Evolutionary conservation across 1,140 invertebrate species (phyloP).

Genomic region (Dreissena rostriformis): DNA sequence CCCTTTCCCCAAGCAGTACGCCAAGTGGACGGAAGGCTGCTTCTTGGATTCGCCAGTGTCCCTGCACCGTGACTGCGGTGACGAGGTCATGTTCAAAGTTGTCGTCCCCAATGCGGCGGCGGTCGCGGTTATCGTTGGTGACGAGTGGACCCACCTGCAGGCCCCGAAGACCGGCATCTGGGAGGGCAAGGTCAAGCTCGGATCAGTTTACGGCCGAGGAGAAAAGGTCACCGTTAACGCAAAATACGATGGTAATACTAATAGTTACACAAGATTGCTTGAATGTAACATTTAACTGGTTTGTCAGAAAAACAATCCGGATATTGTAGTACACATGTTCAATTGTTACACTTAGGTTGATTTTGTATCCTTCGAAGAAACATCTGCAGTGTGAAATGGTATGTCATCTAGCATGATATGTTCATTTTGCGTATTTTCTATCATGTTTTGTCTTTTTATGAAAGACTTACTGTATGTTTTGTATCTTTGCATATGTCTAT

Average conservation of each 20-base stretch:
- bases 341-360: no score
- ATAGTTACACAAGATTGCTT: slow-evolving; percentile 78
- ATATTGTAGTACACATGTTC: not conserved
- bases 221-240: slow-evolving; percentile 78
- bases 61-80: slow-evolving; percentile 59
- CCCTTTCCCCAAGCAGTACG: slow-evolving; percentile 80
- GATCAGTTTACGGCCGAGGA: slow-evolving; percentile 63
- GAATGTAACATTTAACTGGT: slow-evolving; percentile 73
- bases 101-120: slow-evolving; percentile 74
- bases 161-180: slow-evolving; percentile 66
- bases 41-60: slow-evolving; percentile 74
- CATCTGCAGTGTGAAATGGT: no score
- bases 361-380: no score
- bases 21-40: slow-evolving; percentile 81
- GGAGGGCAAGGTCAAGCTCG: slow-evolving; percentile 73
- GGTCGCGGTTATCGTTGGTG: slow-evolving; percentile 78
- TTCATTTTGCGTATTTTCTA: no score
- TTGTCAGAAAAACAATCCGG: not conserved
- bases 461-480: no score
- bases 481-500: no score
- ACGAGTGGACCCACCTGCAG: slow-evolving; percentile 78
- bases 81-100: slow-evolving; percentile 72
- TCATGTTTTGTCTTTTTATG: no score
- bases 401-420: no score
- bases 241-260: slow-evolving; percentile 75